Conservation (phyloP, 2,888 invertebrate species). For the Dusona sp. region DNA sequence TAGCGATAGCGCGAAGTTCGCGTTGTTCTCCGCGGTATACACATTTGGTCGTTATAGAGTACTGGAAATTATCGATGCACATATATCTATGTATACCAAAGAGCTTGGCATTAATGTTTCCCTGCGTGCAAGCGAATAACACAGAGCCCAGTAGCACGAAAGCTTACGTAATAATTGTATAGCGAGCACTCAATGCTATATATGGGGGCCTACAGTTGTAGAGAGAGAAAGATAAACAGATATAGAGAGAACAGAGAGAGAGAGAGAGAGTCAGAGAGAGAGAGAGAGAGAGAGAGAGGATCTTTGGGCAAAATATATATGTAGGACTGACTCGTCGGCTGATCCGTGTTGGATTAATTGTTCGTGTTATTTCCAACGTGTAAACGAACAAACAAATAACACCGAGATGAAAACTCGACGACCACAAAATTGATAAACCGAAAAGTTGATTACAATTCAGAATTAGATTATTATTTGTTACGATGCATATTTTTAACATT, state of each 20-base stretch:
- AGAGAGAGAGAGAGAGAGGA: constrained; percentile 3
- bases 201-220: constrained; percentile 12
- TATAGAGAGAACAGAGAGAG: background rate
- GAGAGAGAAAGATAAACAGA: constrained; percentile 14
- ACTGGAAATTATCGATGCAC: constrained; percentile 41
- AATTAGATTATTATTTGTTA: too few relatives aligned
- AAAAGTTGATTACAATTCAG: background rate
- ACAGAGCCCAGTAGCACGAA: constrained; percentile 42
- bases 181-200: constrained; percentile 23
- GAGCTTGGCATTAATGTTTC: background rate
- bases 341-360: constrained; percentile 42
- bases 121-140: constrained; percentile 38
- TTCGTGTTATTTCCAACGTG: constrained; percentile 38
- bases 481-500: background rate
- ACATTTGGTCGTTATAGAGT: constrained; percentile 16
- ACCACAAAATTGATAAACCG: background rate
- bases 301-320: constrained; percentile 6
- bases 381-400: constrained; percentile 22
- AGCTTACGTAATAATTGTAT: constrained; percentile 57
- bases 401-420: background rate
- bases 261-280: background rate
- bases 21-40: constrained; percentile 46
- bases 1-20: constrained; percentile 78
- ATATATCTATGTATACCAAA: constrained; percentile 1
- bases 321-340: constrained; percentile 10